phyloP scores from a whole-genome alignment of 2,797 vertebrate species.

The Neosalanx taihuensis region DNA sequence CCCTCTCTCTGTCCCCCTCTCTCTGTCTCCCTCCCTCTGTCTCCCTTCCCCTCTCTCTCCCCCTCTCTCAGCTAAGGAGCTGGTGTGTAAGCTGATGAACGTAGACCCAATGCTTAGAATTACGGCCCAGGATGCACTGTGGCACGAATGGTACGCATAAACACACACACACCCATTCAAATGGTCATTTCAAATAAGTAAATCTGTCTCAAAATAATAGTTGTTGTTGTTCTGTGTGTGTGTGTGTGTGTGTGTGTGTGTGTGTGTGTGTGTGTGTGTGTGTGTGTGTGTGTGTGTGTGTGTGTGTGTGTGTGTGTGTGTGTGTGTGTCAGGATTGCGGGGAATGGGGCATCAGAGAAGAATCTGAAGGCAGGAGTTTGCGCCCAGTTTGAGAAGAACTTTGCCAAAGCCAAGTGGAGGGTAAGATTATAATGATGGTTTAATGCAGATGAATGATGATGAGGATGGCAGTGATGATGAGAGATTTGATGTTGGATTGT shows the following conservation, averaged over 20 bases:
- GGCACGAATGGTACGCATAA: slow-evolving; percentile 77
- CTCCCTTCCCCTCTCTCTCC: too few relatives aligned
- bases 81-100: slow-evolving; percentile 84
- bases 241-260: slow-evolving; percentile 29
- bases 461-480: slow-evolving; percentile 26
- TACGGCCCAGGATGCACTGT: slow-evolving; percentile 82
- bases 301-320: slow-evolving; percentile 29
- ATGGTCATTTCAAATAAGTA: slow-evolving; percentile 20
- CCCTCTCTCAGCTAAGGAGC: slow-evolving; percentile 75
- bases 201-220: not conserved
- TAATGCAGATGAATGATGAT: slow-evolving; percentile 17
- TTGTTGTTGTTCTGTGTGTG: not conserved
- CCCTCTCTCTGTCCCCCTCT: not conserved
- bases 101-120: slow-evolving; percentile 85
- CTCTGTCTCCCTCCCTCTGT: too few relatives aligned
- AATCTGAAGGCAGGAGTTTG: slow-evolving; percentile 85
- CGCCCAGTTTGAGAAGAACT: slow-evolving; percentile 88
- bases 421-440: slow-evolving; percentile 59
- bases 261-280: slow-evolving; percentile 1
- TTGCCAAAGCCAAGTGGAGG: slow-evolving; percentile 88
- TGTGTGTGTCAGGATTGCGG: slow-evolving; percentile 73
- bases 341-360: slow-evolving; percentile 83
- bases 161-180: slow-evolving; percentile 10
- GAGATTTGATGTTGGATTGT: slow-evolving; percentile 36
- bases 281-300: slow-evolving; percentile 7